Conservation (phyloP, 2,113 vertebrate species). For the Brachypodius melanocephalos region DNA sequence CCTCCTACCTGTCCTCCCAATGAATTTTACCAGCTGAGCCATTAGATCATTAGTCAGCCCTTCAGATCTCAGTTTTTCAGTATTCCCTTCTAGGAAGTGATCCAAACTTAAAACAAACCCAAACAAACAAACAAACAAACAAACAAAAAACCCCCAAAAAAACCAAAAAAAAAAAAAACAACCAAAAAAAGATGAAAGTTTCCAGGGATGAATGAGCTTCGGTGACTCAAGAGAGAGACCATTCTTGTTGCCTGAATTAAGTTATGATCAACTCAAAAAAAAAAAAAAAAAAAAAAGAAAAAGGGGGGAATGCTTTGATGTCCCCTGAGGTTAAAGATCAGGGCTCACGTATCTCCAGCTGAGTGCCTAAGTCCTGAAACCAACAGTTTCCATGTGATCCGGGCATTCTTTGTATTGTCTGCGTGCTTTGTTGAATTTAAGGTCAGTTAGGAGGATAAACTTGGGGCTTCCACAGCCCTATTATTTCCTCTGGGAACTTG, state of each 20-base stretch:
- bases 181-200: neutral
- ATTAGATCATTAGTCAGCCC: neutral
- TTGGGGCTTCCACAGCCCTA: constrained; percentile 47
- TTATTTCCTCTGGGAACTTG: constrained; percentile 60
- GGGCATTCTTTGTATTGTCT: constrained; percentile 56
- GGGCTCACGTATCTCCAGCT: constrained; percentile 49
- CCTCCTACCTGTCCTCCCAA: neutral
- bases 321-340: constrained; percentile 59
- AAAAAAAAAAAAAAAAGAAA: neutral
- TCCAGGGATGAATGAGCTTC: neutral
- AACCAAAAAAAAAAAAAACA: too few relatives aligned
- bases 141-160: too few relatives aligned
- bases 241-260: constrained; percentile 22
- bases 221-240: neutral
- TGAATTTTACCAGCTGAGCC: neutral
- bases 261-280: constrained; percentile 36
- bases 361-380: constrained; percentile 43
- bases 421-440: constrained; percentile 38
- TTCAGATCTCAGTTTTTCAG: neutral
- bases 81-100: neutral
- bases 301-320: constrained; percentile 57
- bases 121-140: too few relatives aligned
- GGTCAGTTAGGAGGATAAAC: constrained; percentile 62
- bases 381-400: constrained; percentile 54
- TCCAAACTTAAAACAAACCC: neutral